Percentiles rank a stretch among this genome's conserved stretches.
phyloP scores from a whole-genome alignment of 2,888 invertebrate genomes.

The Spisula solida region DNA sequence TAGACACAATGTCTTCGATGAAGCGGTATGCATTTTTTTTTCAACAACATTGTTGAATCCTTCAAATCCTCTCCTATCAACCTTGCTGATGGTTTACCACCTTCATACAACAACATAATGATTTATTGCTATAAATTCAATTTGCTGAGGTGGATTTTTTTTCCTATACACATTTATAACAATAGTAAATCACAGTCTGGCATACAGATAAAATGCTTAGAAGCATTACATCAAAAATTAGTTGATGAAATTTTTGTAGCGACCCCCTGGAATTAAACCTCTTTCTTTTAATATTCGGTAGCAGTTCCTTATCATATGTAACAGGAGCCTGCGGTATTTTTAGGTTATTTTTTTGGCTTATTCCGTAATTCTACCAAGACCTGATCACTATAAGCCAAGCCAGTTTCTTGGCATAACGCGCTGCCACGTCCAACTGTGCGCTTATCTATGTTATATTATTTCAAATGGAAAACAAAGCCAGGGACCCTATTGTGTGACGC shows the following conservation, averaged over 20 bases:
- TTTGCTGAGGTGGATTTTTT: background rate
- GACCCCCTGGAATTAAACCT: constrained; percentile 27
- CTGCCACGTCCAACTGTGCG: constrained; percentile 8
- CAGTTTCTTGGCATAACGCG: constrained; percentile 34
- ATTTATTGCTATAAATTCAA: constrained; percentile 15
- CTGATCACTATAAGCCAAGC: background rate
- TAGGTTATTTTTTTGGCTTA: constrained; percentile 28
- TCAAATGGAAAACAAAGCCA: constrained; percentile 60
- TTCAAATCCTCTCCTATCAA: background rate
- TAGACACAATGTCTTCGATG: background rate
- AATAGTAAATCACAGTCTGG: constrained; percentile 7
- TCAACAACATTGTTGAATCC: background rate
- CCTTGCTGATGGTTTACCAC: background rate
- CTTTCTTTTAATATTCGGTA: constrained; percentile 37
- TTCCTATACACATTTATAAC: background rate
- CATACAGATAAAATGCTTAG: background rate
- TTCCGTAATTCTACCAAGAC: constrained; percentile 27
- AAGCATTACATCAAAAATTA: constrained; percentile 25
- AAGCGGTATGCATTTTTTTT: background rate
- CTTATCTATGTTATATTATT: constrained; percentile 54
- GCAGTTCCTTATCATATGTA: constrained; percentile 36
- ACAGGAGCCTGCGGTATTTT: constrained; percentile 24
- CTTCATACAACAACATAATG: constrained; percentile 1
- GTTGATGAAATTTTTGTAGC: background rate
- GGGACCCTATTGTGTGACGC: constrained; percentile 60